A percentile compares a stretch with the other conserved stretches of the same genome.
phyloP scores from a whole-genome alignment of 2,888 invertebrate genomes.

The Euspilapteryx auroguttella region DNA sequence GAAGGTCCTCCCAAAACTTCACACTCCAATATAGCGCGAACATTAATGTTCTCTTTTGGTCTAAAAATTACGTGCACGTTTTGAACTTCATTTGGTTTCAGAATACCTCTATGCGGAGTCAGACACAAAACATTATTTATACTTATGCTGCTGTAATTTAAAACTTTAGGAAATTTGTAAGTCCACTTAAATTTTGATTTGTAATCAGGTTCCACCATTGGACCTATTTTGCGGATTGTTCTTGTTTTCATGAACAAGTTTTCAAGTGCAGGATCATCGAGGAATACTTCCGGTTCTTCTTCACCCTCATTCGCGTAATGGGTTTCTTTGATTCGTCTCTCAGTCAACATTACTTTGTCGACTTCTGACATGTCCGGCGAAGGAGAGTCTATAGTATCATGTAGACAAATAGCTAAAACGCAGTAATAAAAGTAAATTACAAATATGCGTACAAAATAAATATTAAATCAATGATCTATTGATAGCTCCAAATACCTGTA shows the following conservation, averaged over 20 bases:
- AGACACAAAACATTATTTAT: slow-evolving; percentile 41
- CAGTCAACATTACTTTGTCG: no score
- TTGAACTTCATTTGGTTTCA: slow-evolving; percentile 53
- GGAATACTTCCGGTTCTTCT: no score
- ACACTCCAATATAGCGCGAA: slow-evolving; percentile 48
- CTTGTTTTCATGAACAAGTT: slow-evolving; percentile 13
- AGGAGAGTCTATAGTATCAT: no score
- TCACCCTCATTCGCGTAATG: no score
- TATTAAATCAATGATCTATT: no score
- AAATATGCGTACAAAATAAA: no score
- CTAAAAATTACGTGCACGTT: slow-evolving; percentile 46
- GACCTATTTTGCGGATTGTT: slow-evolving; percentile 22
- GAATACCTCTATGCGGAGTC: slow-evolving; percentile 43
- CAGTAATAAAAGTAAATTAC: no score
- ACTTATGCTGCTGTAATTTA: slow-evolving; percentile 12
- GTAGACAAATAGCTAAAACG: no score
- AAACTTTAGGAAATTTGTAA: slow-evolving; percentile 22
- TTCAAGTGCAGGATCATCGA: slow-evolving; percentile 12
- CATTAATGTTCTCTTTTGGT: slow-evolving; percentile 34
- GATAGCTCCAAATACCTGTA: no score
- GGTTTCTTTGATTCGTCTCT: no score
- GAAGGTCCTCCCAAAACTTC: slow-evolving; percentile 60
- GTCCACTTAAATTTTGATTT: slow-evolving; percentile 28
- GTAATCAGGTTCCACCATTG: slow-evolving; percentile 26
- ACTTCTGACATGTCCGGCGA: no score